phyloP scores from a whole-genome alignment of 2,113 vertebrate species.

The Cephalophus harveyi region DNA sequence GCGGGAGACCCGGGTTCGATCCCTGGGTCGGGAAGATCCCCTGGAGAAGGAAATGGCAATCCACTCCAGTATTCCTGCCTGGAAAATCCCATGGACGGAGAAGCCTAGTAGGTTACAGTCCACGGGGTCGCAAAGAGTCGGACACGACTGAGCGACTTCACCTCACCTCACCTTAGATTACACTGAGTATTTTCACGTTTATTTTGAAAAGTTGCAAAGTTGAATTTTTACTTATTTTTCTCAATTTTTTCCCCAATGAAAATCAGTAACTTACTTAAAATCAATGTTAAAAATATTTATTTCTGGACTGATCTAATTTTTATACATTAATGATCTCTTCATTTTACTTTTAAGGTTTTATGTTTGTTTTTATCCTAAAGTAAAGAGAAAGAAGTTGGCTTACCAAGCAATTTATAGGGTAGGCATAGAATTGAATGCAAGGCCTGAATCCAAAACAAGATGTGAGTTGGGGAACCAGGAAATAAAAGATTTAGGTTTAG shows the following conservation, averaged over 20 bases:
- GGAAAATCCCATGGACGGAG: too few species aligned
- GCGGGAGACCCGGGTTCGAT: too few species aligned
- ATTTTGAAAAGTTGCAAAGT: background rate
- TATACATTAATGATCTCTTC: background rate
- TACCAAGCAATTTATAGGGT: background rate
- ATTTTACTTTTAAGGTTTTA: background rate
- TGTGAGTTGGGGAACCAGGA: background rate
- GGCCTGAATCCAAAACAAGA: background rate
- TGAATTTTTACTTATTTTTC: background rate
- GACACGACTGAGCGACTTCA: too few species aligned
- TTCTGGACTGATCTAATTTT: conserved; percentile 17
- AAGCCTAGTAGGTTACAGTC: too few species aligned
- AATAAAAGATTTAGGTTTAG: background rate
- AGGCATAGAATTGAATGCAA: background rate
- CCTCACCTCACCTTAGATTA: too few species aligned
- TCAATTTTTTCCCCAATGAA: background rate
- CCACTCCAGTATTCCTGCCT: too few species aligned
- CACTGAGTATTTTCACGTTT: background rate
- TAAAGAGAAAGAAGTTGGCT: background rate
- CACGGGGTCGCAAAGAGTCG: too few species aligned
- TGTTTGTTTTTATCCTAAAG: background rate
- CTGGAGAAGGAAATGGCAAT: too few species aligned
- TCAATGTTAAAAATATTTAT: background rate
- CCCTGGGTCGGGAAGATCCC: too few species aligned
- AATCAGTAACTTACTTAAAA: background rate